Evolutionary conservation across 2,888 invertebrate species (phyloP), one percentile per base, ranked within the genome.

Genomic region (Phymatocera aterrima): DNA sequence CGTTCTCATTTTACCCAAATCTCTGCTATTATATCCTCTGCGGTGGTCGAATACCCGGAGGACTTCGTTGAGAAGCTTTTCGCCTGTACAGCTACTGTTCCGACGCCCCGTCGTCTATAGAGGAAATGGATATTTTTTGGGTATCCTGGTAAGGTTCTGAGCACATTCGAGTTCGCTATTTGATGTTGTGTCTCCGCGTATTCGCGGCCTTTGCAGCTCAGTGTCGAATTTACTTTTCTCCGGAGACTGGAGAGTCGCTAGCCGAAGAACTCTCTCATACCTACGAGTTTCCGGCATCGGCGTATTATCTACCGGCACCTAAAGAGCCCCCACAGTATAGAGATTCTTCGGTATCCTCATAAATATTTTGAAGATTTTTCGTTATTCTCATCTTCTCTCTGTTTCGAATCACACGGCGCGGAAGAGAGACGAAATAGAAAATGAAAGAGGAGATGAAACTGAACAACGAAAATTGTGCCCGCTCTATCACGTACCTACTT

Each of bases 171-270:
- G 68, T 3, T 46, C 28, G 24, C 68, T 64, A 34, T 6, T 37
- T 37, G 37, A 37, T 64, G 46, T 46, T 68, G 46, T 28, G 46
- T 68, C 68, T 46, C 21, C 15, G 68, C 34, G n/a, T n/a, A n/a
- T n/a, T n/a, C n/a, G n/a, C n/a, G n/a, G n/a, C n/a, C n/a, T n/a
- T n/a, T n/a, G 72, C 31, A 21, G 72, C 72, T 72, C 72, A 72
- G 51, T 72, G 34, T 72, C 72, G 51, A 43, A 43, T 72, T 72
- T 72, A 72, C 48, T 72, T 72, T 72, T 51, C 72, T 72, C 72
- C 51, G 18, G 34, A 48, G 72, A 28, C 72, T 34, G 18, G 34
- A 48, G 72, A 28, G 72, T 34, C 72, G 18, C 51, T 64, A 18
- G 51, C 64, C 15, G 51, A 10, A 34, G 72, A 51, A 72, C n/a